These are phyloP conservation scores for Acipenser oxyrinchus DNA, from an alignment of 2,797 vertebrate genomes.

Conservation along the genomic window DNA sequence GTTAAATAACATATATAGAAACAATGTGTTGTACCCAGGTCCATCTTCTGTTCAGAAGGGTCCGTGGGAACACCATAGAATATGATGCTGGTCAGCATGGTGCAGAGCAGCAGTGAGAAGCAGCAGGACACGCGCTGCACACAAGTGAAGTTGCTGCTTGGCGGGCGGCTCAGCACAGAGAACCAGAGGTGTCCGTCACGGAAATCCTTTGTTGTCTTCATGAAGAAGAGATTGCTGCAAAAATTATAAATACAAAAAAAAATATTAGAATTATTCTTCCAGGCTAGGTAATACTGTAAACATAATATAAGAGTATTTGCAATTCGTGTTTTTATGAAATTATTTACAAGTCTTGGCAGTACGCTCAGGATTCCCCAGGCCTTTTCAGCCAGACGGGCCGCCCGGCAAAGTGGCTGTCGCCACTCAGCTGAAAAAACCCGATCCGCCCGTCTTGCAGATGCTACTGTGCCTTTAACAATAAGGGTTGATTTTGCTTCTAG, in stretches of 20 bases:
- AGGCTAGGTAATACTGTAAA: neutral
- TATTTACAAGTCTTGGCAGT: no score
- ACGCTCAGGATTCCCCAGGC: no score
- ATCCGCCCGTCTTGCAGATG: no score
- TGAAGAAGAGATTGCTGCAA: conserved; percentile 82
- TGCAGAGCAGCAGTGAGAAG: conserved; percentile 88
- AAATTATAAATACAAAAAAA: neutral
- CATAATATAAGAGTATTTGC: no score
- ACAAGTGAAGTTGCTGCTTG: conserved; percentile 78
- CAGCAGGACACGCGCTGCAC: conserved; percentile 90
- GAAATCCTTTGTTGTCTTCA: conserved; percentile 85
- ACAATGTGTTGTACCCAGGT: conserved; percentile 65
- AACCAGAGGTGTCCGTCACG: conserved; percentile 90
- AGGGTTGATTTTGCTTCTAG: no score
- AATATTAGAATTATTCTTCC: conserved; percentile 4
- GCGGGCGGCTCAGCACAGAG: conserved; percentile 76
- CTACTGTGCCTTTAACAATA: no score
- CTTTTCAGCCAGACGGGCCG: no score
- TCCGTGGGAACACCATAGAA: conserved; percentile 89
- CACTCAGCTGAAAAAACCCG: no score
- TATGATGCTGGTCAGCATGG: conserved; percentile 94
- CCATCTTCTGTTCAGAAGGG: conserved; percentile 90
- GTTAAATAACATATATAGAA: no score
- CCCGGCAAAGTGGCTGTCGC: no score
- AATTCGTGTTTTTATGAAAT: no score